Conservation (phyloP, 2,888 invertebrate genomes). For the Anarsia innoxiella region DNA sequence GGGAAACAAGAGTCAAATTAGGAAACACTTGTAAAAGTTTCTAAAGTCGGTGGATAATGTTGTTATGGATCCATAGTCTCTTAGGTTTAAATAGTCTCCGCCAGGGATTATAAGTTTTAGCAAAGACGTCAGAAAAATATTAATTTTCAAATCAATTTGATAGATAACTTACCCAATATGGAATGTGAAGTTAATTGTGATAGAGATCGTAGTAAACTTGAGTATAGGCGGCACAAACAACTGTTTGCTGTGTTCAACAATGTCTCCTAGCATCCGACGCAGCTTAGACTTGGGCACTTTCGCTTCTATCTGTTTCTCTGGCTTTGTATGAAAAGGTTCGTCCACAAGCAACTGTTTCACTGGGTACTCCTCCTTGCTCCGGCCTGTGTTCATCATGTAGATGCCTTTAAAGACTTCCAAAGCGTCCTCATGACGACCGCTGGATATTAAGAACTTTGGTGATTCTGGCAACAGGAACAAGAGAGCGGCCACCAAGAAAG, state of each 20-base stretch:
- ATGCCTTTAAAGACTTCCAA: constrained; percentile 87
- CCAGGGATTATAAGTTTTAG: too few relatives aligned
- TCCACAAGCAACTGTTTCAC: constrained; percentile 82
- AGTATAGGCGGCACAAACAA: constrained; percentile 87
- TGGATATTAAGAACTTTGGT: constrained; percentile 89
- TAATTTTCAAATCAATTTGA: too few relatives aligned
- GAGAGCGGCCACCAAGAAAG: constrained; percentile 88
- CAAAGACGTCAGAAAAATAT: too few relatives aligned
- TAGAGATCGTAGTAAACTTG: constrained; percentile 88
- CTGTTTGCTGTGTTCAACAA: constrained; percentile 87
- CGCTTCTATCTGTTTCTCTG: constrained; percentile 77
- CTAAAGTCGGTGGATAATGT: too few relatives aligned
- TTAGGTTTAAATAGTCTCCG: too few relatives aligned
- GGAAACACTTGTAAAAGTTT: too few relatives aligned
- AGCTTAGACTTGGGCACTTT: constrained; percentile 79
- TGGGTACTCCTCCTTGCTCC: constrained; percentile 82
- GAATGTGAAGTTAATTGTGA: constrained; percentile 93
- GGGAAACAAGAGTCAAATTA: too few relatives aligned
- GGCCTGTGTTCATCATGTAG: constrained; percentile 87
- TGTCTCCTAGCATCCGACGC: constrained; percentile 83
- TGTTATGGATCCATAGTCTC: too few relatives aligned
- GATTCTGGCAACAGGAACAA: constrained; percentile 92
- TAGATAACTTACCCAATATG: constrained; percentile 84
- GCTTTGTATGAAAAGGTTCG: constrained; percentile 59
- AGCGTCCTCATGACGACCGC: constrained; percentile 86